Base-by-base conservation (phyloP, 2,888 invertebrate genomes). In the Hydriomena furcata region DNA sequence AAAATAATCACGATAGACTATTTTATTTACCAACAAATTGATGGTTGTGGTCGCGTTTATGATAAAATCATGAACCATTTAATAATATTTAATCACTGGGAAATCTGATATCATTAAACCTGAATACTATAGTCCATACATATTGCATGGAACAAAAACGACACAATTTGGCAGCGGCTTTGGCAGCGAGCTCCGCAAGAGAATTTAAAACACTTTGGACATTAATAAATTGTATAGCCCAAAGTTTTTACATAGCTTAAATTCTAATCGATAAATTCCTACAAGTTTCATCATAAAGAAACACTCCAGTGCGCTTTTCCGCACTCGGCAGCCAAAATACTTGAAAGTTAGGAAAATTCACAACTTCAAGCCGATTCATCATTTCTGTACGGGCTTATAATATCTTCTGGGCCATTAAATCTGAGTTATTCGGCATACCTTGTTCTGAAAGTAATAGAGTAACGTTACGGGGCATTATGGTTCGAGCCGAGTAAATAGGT, bases 221-320 rank as follows among this genome's bases (percentile, higher is more conserved):
- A 59, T 57, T 61, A 57, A 61, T 61, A 58, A 61, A 58, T 61
- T 58, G 55, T 34, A 57, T 25, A 28, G 47, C 27, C 51, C 55
- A 63, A 57, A 58, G 56, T 60, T 64, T 61, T 57, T 58, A 59
- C 56, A 60, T 61, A 46, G 32, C 50, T 52, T 76, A 74, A 75
- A 76, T 69, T 76, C 52, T 53, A 73, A 75, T 82, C 79, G 72
- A 82, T 84, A 82, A 83, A 79, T 76, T 80, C 71, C 60, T 58
- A 47, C 63, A 83, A 86, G 77, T 83, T 79, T 65, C 66, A 69
- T 79, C 79, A 73, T 84, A 82, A 85, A 83, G 84, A 79, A 82
- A 83, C 84, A 84, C 78, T 84, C 61, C 68, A 77, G 71, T 81
- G 82, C 80, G 73, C 82, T 82, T 76, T 76, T 71, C 71, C 73